These are phyloP conservation scores for Anguilla marmorata DNA, from an alignment of 2,797 vertebrate genomes.

Conservation along the genomic window DNA sequence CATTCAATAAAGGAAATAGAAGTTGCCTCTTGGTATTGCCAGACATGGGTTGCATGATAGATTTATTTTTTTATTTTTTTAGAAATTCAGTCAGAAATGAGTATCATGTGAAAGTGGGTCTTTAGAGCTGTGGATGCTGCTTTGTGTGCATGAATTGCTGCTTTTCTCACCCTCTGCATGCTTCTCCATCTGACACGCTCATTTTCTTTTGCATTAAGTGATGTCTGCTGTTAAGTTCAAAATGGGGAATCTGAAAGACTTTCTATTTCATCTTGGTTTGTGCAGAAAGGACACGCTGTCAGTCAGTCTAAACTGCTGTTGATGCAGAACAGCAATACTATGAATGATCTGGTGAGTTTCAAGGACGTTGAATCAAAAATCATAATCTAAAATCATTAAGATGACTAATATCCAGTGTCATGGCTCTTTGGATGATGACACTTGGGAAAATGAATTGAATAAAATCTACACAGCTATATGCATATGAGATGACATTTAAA, in stretches of 20 bases:
- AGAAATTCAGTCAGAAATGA: slow-evolving; percentile 62
- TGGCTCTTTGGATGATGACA: background rate
- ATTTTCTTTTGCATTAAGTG: slow-evolving; percentile 41
- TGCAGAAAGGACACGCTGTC: slow-evolving; percentile 70
- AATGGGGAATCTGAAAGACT: slow-evolving; percentile 62
- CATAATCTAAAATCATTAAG: background rate
- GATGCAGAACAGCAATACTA: background rate
- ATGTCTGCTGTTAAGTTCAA: slow-evolving; percentile 71
- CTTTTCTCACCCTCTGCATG: slow-evolving; percentile 56
- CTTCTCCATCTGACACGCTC: slow-evolving; percentile 58
- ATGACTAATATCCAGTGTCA: background rate
- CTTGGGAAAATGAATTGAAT: background rate
- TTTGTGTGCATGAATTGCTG: slow-evolving; percentile 63
- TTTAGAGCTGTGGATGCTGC: slow-evolving; percentile 57
- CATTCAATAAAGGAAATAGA: background rate
- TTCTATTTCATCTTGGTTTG: slow-evolving; percentile 27
- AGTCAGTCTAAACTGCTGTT: background rate
- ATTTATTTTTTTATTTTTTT: background rate
- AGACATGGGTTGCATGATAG: background rate
- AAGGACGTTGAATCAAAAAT: background rate
- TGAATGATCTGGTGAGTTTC: background rate
- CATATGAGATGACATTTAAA: background rate
- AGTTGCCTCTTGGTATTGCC: background rate
- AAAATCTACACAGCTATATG: background rate
- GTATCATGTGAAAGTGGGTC: slow-evolving; percentile 67